Base-by-base conservation (phyloP, 1,140 invertebrate species). In the Nasonia longicornis region DNA sequence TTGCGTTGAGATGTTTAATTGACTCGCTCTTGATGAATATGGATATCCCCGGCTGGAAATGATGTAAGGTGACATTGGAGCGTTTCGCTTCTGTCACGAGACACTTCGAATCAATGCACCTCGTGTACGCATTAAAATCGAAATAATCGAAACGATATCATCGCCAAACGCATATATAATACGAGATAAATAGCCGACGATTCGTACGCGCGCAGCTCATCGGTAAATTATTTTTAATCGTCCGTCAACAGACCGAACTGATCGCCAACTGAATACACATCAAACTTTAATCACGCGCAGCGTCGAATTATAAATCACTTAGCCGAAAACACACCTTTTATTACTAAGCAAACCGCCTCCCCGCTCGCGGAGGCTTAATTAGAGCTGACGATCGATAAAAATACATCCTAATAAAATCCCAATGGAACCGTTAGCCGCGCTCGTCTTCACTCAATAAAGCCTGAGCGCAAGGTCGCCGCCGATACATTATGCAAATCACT, bases 401-500 rank as follows among this genome's bases (percentile, higher is more conserved):
- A 66, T 76, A 76, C 22, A 74, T 74, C 29, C 29, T 74, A 63
- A 74, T 58, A 31, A 73, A 73, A 52, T 52, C 12, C 22, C 22
- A 48, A 14, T 20, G 16, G 63, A 67, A n/a, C 14, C 52, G 16
- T 48, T 11, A 48, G 38, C 20, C 42, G 20, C n/a, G 6, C 4
- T 35, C 29, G 12, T 71, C 22, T 71, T 31, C 45, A 71, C 29
- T 58, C 11, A 69, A 58, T 71, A 31, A 70, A 67, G 29, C 22
- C 29, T 8, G 7, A 26, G 20, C 35, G 10, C 31, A 72, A 79
- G 77, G 69, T 72, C 45, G 26, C 10, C 70, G 14, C 29, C 29
- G 69, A 35, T 26, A 72, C 26, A 72, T 72, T 72, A 79, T 58
- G 70, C 58, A 79, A 73, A 80, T 80, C 52, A 74, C 38, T 74